Evolutionary conservation across 2,888 invertebrate species (phyloP), one percentile per base, ranked within the genome.

Genomic region (Caenorhabditis japonica): DNA sequence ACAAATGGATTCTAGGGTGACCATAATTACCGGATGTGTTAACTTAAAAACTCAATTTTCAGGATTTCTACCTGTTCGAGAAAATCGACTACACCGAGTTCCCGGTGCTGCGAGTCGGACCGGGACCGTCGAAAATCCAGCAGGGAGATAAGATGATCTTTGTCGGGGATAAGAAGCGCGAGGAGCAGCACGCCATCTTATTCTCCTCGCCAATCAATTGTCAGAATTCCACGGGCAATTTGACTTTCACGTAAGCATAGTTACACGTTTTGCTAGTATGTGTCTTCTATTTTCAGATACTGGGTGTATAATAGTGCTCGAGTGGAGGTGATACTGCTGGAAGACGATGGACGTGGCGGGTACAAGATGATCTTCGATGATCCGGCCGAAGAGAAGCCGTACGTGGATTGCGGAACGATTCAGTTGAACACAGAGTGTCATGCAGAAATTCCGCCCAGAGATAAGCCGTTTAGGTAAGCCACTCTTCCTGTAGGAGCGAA

Each of bases 231-330:
- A 84, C 85, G 1, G 86, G 86, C 39, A 80, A 81, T 52, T 75
- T 86, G 60, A 86, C 85, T 4, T 86, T 86, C 62, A 85, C 85
- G 85, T 86, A 43, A 59, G 76, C 23, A n/a, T 13, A 19, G 7
- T n/a, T 7, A 15, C 41, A 19, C 10, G 41, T 41, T 41, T 41
- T 15, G 41, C 7, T 8, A 1, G 41, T 17, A n/a, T n/a, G n/a
- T n/a, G n/a, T n/a, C n/a, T n/a, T n/a, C n/a, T n/a, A n/a, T n/a
- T n/a, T 62, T 19, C 47, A 85, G 85, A 12, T 86, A 84, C 47
- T 86, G 86, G 86, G 81, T 84, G n/a, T 86, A 85, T 73, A 86
- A 86, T 51, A 79, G 81, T 30, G 86, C 86, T 12, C 71, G 85
- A 27, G 82, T 87, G 23, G 86, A 86, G 61, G 85, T 85, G n/a